Evolutionary conservation across 2,797 vertebrate species (phyloP), one percentile per base, ranked within the genome.

Genomic region (Euthynnus affinis): DNA sequence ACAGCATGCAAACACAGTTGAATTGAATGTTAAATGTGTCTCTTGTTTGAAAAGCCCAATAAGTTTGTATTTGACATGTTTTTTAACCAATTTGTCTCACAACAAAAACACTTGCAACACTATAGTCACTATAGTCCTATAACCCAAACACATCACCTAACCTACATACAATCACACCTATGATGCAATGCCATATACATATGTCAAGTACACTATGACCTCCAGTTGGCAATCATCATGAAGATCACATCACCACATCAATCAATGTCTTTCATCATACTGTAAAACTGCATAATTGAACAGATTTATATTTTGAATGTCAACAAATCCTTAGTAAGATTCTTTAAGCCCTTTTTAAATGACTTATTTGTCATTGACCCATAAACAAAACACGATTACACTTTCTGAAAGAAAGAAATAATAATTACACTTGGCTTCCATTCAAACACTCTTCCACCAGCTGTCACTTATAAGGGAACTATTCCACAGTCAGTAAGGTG

Each of bases 91-190:
- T 55, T n/a, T 44, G 34, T 9, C 9, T 17, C 18, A 29, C 17
- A 5, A 51, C 37, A 29, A 5, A 61, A 32, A 64, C 53, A 4
- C 4, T 51, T n/a, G 8, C 23, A 58, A 48, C 20, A 42, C 48
- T n/a, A n/a, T n/a, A n/a, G n/a, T n/a, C 55, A 70, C 29, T n/a
- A n/a, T n/a, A n/a, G n/a, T 40, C 29, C 2, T 2, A 25, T 6
- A 62, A 53, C 56, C 61, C 55, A 63, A 48, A 55, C 10, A 9
- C 68, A 51, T 60, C 46, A 55, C 63, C 59, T 5, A 20, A 51
- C 44, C 15, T 25, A 57, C 74, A 51, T 29, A 67, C 57, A 63
- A 20, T 18, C 23, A 10, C 13, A 29, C 12, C 3, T 12, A 20
- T 53, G 51, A 77, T 65, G 53, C 63, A 59, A 61, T 64, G 1